Conservation (phyloP, 2,888 invertebrate species). For the Megaustenia siamemsis region DNA sequence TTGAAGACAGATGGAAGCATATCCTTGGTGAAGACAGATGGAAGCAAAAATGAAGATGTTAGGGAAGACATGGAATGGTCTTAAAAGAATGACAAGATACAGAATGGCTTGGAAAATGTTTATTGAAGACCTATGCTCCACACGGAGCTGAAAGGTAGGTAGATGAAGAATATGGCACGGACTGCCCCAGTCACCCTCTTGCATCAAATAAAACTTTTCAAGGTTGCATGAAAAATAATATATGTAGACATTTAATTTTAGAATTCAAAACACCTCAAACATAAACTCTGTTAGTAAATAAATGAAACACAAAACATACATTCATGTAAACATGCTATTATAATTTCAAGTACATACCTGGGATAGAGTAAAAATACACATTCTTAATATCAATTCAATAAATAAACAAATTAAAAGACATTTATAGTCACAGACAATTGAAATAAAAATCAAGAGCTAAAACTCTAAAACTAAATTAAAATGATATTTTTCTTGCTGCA, state of each 20-base stretch:
- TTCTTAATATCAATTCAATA: background rate
- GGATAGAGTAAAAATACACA: background rate
- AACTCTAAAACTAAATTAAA: no score
- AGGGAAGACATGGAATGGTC: no score
- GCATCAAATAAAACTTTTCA: background rate
- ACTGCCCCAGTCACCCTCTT: background rate
- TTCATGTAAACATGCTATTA: background rate
- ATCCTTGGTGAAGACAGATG: no score
- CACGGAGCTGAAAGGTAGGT: no score
- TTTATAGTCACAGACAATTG: background rate
- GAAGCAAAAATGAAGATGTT: no score
- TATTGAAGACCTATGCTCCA: no score
- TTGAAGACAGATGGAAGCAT: no score
- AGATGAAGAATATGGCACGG: no score
- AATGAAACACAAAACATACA: background rate
- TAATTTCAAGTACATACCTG: background rate
- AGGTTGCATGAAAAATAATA: background rate
- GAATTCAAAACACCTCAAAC: background rate
- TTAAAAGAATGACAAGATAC: no score
- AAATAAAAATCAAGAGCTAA: background rate
- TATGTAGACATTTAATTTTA: background rate
- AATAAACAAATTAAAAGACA: background rate
- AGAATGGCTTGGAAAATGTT: no score
- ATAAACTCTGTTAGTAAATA: constrained; percentile 3
- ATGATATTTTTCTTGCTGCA: no score